phyloP scores from a whole-genome alignment of 2,888 invertebrate species.

The Dione juno region DNA sequence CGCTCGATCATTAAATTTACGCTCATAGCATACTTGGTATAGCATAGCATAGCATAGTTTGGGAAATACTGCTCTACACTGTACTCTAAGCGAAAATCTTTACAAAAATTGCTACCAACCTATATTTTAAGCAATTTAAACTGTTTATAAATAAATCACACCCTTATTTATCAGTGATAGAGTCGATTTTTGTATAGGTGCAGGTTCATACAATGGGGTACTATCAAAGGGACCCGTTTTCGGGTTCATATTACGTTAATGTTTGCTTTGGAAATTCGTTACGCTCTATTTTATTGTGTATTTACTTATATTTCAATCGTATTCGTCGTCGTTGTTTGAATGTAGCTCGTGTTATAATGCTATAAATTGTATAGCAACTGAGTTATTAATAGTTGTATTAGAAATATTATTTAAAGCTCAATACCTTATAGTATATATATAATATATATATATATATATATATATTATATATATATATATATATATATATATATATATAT shows the following conservation, averaged over 20 bases:
- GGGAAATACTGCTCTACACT: conserved; percentile 3
- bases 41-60: too few species aligned
- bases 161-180: conserved; percentile 19
- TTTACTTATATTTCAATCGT: conserved; percentile 44
- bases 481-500: too few species aligned
- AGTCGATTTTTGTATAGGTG: not conserved
- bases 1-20: too few species aligned
- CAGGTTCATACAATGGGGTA: conserved; percentile 28
- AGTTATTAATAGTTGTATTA: not conserved
- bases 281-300: conserved; percentile 69
- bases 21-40: too few species aligned
- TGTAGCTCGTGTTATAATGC: conserved; percentile 41
- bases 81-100: conserved; percentile 48
- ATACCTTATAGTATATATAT: too few species aligned
- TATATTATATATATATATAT: too few species aligned
- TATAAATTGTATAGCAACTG: conserved; percentile 39
- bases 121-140: conserved; percentile 10
- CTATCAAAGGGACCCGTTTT: conserved; percentile 70
- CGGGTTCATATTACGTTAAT: conserved; percentile 75
- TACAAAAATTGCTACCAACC: conserved; percentile 40
- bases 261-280: conserved; percentile 83
- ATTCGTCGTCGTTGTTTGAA: conserved; percentile 38
- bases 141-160: not conserved
- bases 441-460: too few species aligned
- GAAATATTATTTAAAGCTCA: not conserved